These are phyloP conservation scores for Rostratula benghalensis DNA, from an alignment of 2,113 vertebrate genomes.

Conservation along the genomic window DNA sequence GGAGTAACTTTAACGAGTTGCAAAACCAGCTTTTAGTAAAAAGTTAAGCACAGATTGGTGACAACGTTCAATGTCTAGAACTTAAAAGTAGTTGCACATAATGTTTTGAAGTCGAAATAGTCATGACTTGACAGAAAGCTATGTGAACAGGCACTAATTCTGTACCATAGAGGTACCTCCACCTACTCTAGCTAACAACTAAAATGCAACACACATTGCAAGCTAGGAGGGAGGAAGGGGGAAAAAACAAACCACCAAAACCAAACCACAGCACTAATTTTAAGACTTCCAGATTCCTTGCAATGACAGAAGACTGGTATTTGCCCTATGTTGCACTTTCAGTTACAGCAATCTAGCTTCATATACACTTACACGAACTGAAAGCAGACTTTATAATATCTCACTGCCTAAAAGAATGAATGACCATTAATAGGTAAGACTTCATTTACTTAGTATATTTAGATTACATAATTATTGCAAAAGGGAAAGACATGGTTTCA, in stretches of 20 bases:
- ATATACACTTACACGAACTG: background rate
- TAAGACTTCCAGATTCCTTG: background rate
- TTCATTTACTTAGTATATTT: background rate
- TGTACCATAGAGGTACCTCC: background rate
- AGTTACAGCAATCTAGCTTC: background rate
- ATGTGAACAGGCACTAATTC: background rate
- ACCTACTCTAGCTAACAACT: fast-evolving
- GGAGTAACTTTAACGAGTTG: background rate
- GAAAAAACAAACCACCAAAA: background rate
- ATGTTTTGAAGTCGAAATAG: background rate
- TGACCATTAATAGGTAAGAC: background rate
- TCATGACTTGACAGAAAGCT: background rate
- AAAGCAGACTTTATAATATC: background rate
- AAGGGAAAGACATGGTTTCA: background rate
- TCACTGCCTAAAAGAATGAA: background rate
- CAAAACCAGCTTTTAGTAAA: background rate
- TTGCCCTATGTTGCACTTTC: background rate
- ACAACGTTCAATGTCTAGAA: background rate
- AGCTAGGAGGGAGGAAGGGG: background rate
- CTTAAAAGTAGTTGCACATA: background rate
- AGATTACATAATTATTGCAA: fast-evolving
- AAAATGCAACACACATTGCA: background rate
- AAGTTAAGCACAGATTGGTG: background rate
- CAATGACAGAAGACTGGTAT: background rate
- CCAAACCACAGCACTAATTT: background rate